Evolutionary conservation across 1,140 invertebrate genomes (phyloP).

Genomic region (Lucilia cuprina): DNA sequence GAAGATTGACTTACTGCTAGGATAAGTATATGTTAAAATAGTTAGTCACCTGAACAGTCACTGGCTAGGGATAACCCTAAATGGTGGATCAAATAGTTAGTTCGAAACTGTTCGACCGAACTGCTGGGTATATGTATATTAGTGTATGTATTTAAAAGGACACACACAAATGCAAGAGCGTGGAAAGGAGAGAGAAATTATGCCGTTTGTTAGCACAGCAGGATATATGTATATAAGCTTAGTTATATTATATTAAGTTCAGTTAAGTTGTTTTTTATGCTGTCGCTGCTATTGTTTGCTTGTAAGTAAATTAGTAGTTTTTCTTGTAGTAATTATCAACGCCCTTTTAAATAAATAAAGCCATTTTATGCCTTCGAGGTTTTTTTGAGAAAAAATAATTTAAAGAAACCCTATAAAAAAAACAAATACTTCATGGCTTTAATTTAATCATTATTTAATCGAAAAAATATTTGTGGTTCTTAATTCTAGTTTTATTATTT

Average conservation of each 20-base stretch:
- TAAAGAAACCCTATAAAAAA: background rate
- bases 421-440: background rate
- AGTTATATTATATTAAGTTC: background rate
- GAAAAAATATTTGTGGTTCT: constrained; percentile 1
- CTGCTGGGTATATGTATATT: no score
- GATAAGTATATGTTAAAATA: background rate
- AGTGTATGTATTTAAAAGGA: background rate
- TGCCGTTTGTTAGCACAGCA: background rate
- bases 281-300: background rate
- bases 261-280: background rate
- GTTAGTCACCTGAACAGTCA: no score
- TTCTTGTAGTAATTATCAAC: constrained; percentile 15
- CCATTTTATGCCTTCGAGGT: background rate
- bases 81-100: no score
- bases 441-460: background rate
- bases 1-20: no score
- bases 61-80: no score
- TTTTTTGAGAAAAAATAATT: background rate
- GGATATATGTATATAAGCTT: background rate
- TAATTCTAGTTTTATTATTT: background rate
- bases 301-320: constrained; percentile 15
- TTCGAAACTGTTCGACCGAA: no score
- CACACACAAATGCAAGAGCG: no score
- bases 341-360: constrained; percentile 11
- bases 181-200: no score